Percentiles rank a stretch among this genome's conserved stretches.
These are phyloP conservation scores for Neogobius melanostomus DNA, from an alignment of 2,113 vertebrate species.

Conservation along the genomic window DNA sequence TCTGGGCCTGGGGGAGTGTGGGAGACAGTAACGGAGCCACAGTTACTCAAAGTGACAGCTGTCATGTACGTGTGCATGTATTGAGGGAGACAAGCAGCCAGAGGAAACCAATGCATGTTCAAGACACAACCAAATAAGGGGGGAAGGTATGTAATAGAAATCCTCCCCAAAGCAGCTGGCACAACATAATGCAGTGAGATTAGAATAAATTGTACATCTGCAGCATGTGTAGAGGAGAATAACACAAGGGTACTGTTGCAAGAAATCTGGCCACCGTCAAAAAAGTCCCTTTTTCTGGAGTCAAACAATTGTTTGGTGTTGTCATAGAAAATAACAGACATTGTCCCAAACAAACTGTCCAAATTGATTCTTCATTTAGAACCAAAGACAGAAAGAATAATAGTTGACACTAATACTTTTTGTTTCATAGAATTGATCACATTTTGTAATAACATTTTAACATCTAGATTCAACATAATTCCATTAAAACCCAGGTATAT, in stretches of 20 bases:
- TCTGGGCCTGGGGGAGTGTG: slow-evolving; percentile 61
- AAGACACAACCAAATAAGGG: slow-evolving; percentile 41
- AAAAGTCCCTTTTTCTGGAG: slow-evolving; percentile 19
- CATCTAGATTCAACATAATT: too few relatives aligned
- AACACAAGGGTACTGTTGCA: slow-evolving; percentile 8
- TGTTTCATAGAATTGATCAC: too few relatives aligned
- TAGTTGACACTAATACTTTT: too few relatives aligned
- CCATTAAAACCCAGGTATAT: too few relatives aligned
- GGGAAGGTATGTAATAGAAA: slow-evolving; percentile 30
- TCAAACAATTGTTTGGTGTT: background rate
- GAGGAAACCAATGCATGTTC: slow-evolving; percentile 25
- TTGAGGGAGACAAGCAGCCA: slow-evolving; percentile 48
- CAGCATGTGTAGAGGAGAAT: slow-evolving; percentile 7
- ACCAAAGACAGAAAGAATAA: too few relatives aligned
- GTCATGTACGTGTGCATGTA: slow-evolving; percentile 59
- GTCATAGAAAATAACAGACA: background rate
- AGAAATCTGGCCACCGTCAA: slow-evolving; percentile 23
- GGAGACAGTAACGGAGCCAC: slow-evolving; percentile 47
- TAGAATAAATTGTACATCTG: slow-evolving; percentile 24
- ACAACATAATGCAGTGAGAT: slow-evolving; percentile 25
- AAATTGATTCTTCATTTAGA: background rate
- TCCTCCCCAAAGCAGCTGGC: slow-evolving; percentile 9
- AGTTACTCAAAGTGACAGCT: slow-evolving; percentile 71
- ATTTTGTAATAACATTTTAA: too few relatives aligned
- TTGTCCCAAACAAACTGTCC: background rate